A percentile compares a stretch with the other conserved stretches of the same genome.
phyloP scores from a whole-genome alignment of 1,140 invertebrate genomes.

The Condylostylus longicornis region DNA sequence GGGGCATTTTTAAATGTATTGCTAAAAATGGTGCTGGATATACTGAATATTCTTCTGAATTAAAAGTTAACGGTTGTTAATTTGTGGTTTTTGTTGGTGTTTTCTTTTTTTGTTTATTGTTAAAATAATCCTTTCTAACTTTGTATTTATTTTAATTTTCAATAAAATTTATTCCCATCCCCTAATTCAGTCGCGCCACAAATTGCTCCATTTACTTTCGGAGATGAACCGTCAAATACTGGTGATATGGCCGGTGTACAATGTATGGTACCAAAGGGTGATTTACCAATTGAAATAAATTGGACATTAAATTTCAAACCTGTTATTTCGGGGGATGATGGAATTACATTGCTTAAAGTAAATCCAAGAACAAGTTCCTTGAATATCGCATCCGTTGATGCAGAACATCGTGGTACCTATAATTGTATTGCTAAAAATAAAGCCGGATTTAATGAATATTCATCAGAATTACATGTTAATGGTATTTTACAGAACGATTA shows the following conservation, averaged over 20 bases:
- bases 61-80: slow-evolving; percentile 41
- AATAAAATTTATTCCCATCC: slow-evolving; percentile 16
- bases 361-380: slow-evolving; percentile 43
- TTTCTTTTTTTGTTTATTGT: not conserved
- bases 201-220: slow-evolving; percentile 48
- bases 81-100: slow-evolving; percentile 1
- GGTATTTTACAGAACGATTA: slow-evolving; percentile 18
- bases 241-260: slow-evolving; percentile 42
- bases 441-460: slow-evolving; percentile 40
- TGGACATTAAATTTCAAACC: slow-evolving; percentile 42
- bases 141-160: not conserved
- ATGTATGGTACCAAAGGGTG: slow-evolving; percentile 55
- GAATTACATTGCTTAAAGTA: slow-evolving; percentile 23
- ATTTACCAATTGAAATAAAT: slow-evolving; percentile 49
- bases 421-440: slow-evolving; percentile 46
- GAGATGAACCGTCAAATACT: slow-evolving; percentile 42
- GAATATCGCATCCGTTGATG: slow-evolving; percentile 33
- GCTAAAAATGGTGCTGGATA: slow-evolving; percentile 41
- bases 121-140: not conserved
- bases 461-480: slow-evolving; percentile 41
- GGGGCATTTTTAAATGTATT: slow-evolving; percentile 48
- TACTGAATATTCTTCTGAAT: slow-evolving; percentile 36
- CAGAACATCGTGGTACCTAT: slow-evolving; percentile 48
- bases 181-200: slow-evolving; percentile 46
- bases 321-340: slow-evolving; percentile 19